A percentile compares a stretch with the other conserved stretches of the same genome.
These are phyloP conservation scores for Aricia agestis DNA, from an alignment of 1,140 invertebrate genomes.

Conservation along the genomic window DNA sequence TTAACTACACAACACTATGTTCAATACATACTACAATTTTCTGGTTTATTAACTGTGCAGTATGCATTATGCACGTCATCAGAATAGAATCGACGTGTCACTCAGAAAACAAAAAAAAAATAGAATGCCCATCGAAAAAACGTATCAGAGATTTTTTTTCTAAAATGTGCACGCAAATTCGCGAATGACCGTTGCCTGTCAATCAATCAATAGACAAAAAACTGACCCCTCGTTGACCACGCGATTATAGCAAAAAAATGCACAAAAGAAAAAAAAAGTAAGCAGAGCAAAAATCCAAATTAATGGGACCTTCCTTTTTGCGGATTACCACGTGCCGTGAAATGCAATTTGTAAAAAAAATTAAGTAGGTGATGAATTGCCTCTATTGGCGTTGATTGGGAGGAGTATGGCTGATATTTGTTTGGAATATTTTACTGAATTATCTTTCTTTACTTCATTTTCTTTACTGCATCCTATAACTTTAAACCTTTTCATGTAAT, in stretches of 20 bases:
- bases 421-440: not conserved
- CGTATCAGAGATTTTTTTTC: not conserved
- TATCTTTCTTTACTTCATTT: no score
- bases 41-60: not conserved
- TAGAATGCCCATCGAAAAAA: not conserved
- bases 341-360: slow-evolving; percentile 17
- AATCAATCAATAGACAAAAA: slow-evolving; percentile 63
- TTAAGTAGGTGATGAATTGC: slow-evolving; percentile 11
- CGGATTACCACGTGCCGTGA: slow-evolving; percentile 46
- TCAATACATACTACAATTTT: no score
- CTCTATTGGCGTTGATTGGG: not conserved
- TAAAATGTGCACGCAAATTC: slow-evolving; percentile 36
- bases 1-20: no score
- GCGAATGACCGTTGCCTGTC: slow-evolving; percentile 67
- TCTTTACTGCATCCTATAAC: no score
- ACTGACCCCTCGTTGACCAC: slow-evolving; percentile 72
- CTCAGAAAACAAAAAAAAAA: not conserved
- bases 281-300: slow-evolving; percentile 52
- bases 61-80: not conserved
- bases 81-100: not conserved
- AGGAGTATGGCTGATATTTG: not conserved
- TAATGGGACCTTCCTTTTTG: slow-evolving; percentile 54
- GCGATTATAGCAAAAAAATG: slow-evolving; percentile 47
- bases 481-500: no score
- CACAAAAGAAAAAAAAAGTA: slow-evolving; percentile 51